phyloP scores from a whole-genome alignment of 2,113 vertebrate species.

The Taurulus bubalis region DNA sequence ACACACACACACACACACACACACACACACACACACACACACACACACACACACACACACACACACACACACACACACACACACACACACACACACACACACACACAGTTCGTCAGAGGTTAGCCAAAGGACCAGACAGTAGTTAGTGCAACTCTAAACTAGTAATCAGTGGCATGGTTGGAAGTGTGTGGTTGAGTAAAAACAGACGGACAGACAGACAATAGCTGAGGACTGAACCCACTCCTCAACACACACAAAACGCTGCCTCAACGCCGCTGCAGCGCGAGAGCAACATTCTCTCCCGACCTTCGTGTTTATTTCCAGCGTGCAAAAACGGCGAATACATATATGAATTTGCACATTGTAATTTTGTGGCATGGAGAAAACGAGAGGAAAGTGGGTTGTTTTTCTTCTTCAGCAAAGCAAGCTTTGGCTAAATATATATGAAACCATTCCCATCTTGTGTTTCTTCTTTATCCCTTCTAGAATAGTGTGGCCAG shows the following conservation, averaged over 20 bases:
- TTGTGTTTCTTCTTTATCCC: constrained; percentile 42
- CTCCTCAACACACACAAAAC: constrained; percentile 35
- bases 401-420: constrained; percentile 69
- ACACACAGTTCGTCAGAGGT: constrained; percentile 66
- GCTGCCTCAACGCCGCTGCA: constrained; percentile 16
- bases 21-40: constrained; percentile 26
- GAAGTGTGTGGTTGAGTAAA: constrained; percentile 67
- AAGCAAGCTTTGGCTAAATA: constrained; percentile 61
- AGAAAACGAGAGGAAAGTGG: constrained; percentile 63
- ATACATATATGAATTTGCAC: constrained; percentile 78
- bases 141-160: constrained; percentile 70
- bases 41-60: constrained; percentile 42
- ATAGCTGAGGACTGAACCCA: constrained; percentile 64
- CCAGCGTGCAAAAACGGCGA: constrained; percentile 75
- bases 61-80: constrained; percentile 50
- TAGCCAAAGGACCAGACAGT: constrained; percentile 76
- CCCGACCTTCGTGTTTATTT: constrained; percentile 74
- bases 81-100: constrained; percentile 18
- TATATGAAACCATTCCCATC: constrained; percentile 55
- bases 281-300: constrained; percentile 51
- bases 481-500: not conserved
- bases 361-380: constrained; percentile 82
- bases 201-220: constrained; percentile 71
- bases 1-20: too few species aligned
- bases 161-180: constrained; percentile 74